Evolutionary conservation across 2,797 vertebrate genomes (phyloP).

Genomic region (Craterocephalus amniculus): DNA sequence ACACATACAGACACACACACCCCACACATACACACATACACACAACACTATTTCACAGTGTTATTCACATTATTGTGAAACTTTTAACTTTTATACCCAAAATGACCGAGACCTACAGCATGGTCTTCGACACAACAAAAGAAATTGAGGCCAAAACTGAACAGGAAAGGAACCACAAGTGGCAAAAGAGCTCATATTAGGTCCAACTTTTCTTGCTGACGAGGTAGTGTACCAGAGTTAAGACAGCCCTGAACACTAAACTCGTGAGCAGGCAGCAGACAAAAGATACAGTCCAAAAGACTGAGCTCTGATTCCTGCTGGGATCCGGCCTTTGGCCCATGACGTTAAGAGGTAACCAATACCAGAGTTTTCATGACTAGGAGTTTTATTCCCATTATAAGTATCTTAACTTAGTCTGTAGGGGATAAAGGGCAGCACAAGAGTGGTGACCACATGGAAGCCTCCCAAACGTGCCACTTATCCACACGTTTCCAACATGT

Average conservation of each 20-base stretch:
- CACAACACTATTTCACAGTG: too few species aligned
- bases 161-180: too few species aligned
- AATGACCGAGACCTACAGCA: too few species aligned
- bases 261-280: background rate
- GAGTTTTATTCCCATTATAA: conserved; percentile 4
- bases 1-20: too few species aligned
- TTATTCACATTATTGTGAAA: too few species aligned
- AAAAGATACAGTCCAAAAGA: background rate
- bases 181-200: background rate
- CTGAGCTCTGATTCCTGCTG: background rate
- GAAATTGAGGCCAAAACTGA: too few species aligned
- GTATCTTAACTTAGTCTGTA: conserved; percentile 2
- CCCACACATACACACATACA: too few species aligned
- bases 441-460: background rate
- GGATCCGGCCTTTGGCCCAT: background rate
- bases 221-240: background rate
- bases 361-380: background rate
- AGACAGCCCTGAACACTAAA: background rate
- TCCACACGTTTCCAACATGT: background rate
- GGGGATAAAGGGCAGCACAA: background rate
- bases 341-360: background rate
- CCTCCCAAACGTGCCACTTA: background rate
- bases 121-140: too few species aligned
- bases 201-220: background rate
- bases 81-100: too few species aligned